Conservation (phyloP, 2,888 invertebrate species). For the Eulithis prunata region DNA sequence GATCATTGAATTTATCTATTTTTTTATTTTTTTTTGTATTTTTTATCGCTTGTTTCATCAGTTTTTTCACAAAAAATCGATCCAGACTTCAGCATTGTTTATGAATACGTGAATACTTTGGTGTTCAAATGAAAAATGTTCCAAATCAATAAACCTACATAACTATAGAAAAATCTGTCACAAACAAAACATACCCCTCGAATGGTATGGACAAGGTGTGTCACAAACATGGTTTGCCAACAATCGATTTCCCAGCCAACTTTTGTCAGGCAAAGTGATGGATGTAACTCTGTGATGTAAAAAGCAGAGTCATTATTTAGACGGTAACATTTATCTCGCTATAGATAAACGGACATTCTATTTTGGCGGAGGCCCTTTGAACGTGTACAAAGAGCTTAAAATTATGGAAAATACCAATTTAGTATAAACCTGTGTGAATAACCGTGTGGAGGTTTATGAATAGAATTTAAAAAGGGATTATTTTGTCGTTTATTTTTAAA, state of each 20-base stretch:
- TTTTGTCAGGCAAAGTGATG: constrained; percentile 31
- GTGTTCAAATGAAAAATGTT: no score
- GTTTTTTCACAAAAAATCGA: no score
- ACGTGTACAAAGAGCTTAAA: constrained; percentile 33
- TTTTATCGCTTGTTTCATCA: no score
- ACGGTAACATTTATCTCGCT: constrained; percentile 32
- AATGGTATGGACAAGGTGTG: no score
- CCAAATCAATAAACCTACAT: no score
- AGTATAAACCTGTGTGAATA: constrained; percentile 10
- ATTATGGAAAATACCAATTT: constrained; percentile 43
- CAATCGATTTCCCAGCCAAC: constrained; percentile 28
- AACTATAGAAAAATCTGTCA: no score
- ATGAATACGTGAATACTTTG: no score
- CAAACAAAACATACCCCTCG: no score
- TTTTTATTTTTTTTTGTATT: no score
- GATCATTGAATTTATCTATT: no score
- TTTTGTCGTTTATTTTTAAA: constrained; percentile 15
- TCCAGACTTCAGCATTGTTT: no score
- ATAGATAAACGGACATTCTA: constrained; percentile 36
- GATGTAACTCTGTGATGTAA: constrained; percentile 37
- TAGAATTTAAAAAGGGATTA: constrained; percentile 16
- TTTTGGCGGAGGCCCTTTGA: constrained; percentile 44
- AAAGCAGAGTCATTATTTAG: constrained; percentile 29
- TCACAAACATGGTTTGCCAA: background rate
- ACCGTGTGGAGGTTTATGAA: constrained; percentile 4